Base-by-base conservation (phyloP, 2,888 invertebrate genomes). In the Lycophotia porphyrea region DNA sequence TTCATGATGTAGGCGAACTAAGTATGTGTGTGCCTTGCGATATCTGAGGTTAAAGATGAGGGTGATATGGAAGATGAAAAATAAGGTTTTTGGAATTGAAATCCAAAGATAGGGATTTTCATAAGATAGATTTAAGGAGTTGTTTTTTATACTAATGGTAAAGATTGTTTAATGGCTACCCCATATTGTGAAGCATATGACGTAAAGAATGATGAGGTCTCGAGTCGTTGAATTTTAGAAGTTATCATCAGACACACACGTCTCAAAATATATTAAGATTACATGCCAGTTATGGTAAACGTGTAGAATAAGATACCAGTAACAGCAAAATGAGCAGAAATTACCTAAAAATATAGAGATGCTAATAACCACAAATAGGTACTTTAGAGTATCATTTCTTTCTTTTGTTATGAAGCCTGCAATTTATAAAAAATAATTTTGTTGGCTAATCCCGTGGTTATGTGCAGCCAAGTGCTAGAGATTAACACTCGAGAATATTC, bases 401-500 rank as follows among this genome's bases (percentile, higher is more conserved):
- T 68, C 27, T 31, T 24, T 18, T 36, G 34, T 24, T 13, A 66
- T 36, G 18, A 18, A 47, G 34, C n/a, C 34, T 31, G 34, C 34
- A 27, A 24, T 52, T 44, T 36, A 9, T 64, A 34, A 18, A 66
- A 55, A 44, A 27, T 34, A 5, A 77, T 66, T 71, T 47, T 15
- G 39, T 69, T 63, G 63, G 55, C 15, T 71, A 47, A 70, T 58
- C 64, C 42, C 39, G 24, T 0, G 13, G 4, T 39, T 66, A 24
- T 24, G 55, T 70, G 71, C 68, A 80, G 67, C 74, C 65, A 60
- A 76, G 71, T 71, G 31, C 52, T 27, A 8, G 55, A 36, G 4
- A 42, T 52, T 58, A 67, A 64, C 52, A 66, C n/a, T 52, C 73
- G 71, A 72, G 73, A 65, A 75, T 71, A 78, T 83, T 77, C 58